A percentile compares a stretch with the other conserved stretches of the same genome.
Evolutionary conservation across 2,888 invertebrate genomes (phyloP).

Genomic region (Melitaea athalia): DNA sequence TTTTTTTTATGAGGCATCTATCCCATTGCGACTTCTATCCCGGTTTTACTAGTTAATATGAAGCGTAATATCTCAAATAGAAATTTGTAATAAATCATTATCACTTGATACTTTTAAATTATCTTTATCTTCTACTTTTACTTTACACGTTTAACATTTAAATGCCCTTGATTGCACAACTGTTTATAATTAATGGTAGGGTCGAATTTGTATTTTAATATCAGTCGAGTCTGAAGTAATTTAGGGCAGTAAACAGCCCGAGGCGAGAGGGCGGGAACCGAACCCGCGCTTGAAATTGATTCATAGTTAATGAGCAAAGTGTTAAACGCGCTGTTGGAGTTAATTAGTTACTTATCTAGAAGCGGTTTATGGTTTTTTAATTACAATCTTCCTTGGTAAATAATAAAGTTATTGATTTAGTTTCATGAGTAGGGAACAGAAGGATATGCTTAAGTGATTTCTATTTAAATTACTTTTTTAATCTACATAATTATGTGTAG

Average conservation of each 20-base stretch:
- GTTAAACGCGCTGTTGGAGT: slow-evolving; percentile 54
- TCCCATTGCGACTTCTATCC: too few species aligned
- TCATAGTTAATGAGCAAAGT: slow-evolving; percentile 69
- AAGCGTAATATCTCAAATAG: neutral
- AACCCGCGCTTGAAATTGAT: slow-evolving; percentile 56
- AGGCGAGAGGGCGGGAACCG: slow-evolving; percentile 48
- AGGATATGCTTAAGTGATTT: neutral
- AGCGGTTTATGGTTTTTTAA: slow-evolving; percentile 46
- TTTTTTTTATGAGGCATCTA: too few species aligned
- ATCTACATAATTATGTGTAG: neutral
- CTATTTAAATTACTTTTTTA: neutral
- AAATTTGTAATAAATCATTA: neutral
- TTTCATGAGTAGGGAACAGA: neutral
- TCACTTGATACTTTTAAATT: neutral
- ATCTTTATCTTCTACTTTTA: neutral
- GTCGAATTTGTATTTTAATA: slow-evolving; percentile 35
- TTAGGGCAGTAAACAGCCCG: slow-evolving; percentile 49
- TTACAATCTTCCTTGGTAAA: slow-evolving; percentile 39
- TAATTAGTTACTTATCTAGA: slow-evolving; percentile 47
- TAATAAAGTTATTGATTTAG: slow-evolving; percentile 13
- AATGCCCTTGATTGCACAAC: slow-evolving; percentile 23
- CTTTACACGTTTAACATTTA: neutral
- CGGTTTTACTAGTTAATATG: too few species aligned
- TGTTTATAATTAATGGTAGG: slow-evolving; percentile 33
- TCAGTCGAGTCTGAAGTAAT: slow-evolving; percentile 43